Conservation (phyloP, 2,888 invertebrate genomes). For the Andrena bucephala region DNA sequence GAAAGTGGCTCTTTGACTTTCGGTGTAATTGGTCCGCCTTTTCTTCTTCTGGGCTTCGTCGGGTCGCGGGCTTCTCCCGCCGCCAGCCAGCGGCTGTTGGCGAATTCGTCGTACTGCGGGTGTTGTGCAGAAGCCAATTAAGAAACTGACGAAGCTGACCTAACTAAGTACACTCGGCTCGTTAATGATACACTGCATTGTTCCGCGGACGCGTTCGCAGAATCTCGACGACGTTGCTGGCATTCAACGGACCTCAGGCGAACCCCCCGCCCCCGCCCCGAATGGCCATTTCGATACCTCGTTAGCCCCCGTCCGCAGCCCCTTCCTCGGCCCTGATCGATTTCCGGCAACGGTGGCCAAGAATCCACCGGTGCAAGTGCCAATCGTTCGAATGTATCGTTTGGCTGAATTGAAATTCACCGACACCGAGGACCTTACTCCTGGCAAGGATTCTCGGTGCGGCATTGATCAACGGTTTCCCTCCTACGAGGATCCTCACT, state of each 20-base stretch:
- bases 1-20: background rate
- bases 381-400: background rate
- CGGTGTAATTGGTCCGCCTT: background rate
- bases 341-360: background rate
- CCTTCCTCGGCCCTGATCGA: slow-evolving; percentile 17
- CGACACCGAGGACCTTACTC: background rate
- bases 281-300: slow-evolving; percentile 58
- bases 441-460: slow-evolving; percentile 9
- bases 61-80: slow-evolving; percentile 10
- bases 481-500: background rate
- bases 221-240: slow-evolving; percentile 43
- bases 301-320: slow-evolving; percentile 34
- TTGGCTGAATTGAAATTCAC: slow-evolving; percentile 11
- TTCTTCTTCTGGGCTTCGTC: background rate
- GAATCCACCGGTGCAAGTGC: background rate
- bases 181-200: slow-evolving; percentile 67
- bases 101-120: slow-evolving; percentile 49
- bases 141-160: slow-evolving; percentile 66
- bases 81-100: background rate
- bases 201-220: slow-evolving; percentile 37
- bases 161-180: slow-evolving; percentile 61
- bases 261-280: background rate
- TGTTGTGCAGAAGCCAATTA: slow-evolving; percentile 58
- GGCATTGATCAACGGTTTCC: background rate
- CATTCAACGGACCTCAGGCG: slow-evolving; percentile 35